These are phyloP conservation scores for Jordanella pulchra DNA, from an alignment of 2,797 vertebrate genomes.

Conservation along the genomic window DNA sequence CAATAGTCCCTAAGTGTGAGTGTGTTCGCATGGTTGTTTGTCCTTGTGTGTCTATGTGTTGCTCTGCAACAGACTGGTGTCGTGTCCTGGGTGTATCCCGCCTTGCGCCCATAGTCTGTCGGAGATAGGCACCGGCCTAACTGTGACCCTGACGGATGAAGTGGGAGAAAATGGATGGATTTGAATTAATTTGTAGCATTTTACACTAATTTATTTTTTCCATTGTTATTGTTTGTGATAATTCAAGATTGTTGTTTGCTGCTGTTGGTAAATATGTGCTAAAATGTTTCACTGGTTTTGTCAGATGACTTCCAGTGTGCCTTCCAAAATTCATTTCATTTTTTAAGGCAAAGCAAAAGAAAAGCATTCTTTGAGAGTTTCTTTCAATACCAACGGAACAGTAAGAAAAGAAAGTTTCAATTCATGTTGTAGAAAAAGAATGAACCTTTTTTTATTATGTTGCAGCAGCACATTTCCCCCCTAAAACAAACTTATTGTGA, in stretches of 20 bases:
- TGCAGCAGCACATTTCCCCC: background rate
- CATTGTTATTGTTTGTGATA: background rate
- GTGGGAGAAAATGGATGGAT: too few relatives aligned
- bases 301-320: background rate
- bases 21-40: too few relatives aligned
- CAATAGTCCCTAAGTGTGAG: too few relatives aligned
- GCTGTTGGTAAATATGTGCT: background rate
- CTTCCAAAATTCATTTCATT: background rate
- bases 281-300: background rate
- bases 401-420: background rate
- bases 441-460: background rate
- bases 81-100: too few relatives aligned
- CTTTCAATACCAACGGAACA: background rate
- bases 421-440: background rate
- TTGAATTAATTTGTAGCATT: background rate
- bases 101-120: too few relatives aligned
- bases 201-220: background rate
- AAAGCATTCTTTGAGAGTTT: background rate
- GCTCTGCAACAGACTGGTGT: too few relatives aligned
- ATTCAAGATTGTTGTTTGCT: background rate
- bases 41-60: too few relatives aligned
- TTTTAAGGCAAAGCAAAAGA: background rate
- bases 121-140: too few relatives aligned
- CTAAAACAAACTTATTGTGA: background rate
- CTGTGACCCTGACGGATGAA: too few relatives aligned